A percentile compares a stretch with the other conserved stretches of the same genome.
Conservation (phyloP, 2,113 vertebrate species). For the Colius striatus region DNA sequence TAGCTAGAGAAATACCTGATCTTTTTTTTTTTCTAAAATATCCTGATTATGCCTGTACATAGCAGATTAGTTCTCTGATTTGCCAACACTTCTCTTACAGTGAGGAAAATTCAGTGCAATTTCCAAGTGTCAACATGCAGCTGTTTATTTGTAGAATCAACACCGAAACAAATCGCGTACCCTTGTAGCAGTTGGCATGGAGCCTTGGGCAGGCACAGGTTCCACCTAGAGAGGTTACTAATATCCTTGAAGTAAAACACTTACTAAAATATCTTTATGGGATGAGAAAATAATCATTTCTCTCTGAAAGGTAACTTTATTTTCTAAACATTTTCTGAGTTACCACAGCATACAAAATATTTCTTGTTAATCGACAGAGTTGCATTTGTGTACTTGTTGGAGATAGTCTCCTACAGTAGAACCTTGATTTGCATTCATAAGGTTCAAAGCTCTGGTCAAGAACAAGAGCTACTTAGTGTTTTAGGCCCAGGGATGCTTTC, state of each 20-base stretch:
- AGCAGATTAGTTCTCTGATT: neutral
- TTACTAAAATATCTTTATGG: neutral
- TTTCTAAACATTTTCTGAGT: neutral
- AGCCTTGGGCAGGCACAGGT: neutral
- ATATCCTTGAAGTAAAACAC: neutral
- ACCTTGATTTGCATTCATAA: neutral
- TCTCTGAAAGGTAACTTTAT: neutral
- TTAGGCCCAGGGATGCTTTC: neutral
- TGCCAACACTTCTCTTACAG: neutral
- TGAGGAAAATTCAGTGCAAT: neutral
- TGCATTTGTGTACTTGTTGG: neutral
- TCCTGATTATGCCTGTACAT: fast-evolving
- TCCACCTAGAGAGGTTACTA: neutral
- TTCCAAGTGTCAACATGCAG: neutral
- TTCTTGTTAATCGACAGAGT: neutral
- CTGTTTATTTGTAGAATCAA: neutral
- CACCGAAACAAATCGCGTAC: neutral
- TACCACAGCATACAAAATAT: neutral
- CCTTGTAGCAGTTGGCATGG: neutral
- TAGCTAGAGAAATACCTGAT: neutral
- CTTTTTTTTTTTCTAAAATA: neutral
- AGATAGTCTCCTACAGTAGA: neutral
- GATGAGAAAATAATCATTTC: neutral
- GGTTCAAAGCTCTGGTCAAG: neutral
- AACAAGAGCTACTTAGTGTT: neutral